phyloP scores from a whole-genome alignment of 2,113 vertebrate species.

The Lampris incognitus region DNA sequence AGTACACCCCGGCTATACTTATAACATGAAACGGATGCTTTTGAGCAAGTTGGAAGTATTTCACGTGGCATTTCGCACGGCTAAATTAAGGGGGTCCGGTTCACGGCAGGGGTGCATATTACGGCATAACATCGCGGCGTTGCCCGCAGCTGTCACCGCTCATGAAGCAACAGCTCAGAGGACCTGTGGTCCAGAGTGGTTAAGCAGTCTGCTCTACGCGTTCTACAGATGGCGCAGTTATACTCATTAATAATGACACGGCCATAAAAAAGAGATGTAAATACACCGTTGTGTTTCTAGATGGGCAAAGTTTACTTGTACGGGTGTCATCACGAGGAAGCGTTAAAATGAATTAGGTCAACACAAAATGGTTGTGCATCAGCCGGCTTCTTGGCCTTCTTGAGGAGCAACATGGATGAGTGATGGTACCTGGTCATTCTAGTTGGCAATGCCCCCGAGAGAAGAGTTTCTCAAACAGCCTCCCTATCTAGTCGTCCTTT shows the following conservation, averaged over 20 bases:
- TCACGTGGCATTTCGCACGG: no score
- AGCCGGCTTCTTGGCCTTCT: not conserved
- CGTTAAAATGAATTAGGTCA: not conserved
- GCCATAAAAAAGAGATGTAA: no score
- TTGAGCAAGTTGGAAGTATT: no score
- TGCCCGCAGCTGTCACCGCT: conserved; percentile 57
- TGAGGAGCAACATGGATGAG: not conserved
- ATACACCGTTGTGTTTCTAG: not conserved
- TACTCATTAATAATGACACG: no score
- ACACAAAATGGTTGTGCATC: conserved; percentile 7
- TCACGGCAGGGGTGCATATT: no score
- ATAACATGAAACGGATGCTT: no score
- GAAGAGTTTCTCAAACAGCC: not conserved
- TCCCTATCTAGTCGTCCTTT: not conserved
- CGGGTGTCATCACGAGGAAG: not conserved
- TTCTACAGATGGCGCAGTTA: no score
- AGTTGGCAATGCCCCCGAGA: not conserved
- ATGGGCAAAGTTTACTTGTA: not conserved
- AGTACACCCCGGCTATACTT: no score
- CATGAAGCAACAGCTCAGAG: conserved; percentile 6
- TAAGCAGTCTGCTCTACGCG: conserved; percentile 28
- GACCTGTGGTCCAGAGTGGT: conserved; percentile 25
- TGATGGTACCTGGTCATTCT: not conserved
- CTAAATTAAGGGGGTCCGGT: no score
- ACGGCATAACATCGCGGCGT: no score